These are phyloP conservation scores for Megaleporinus macrocephalus DNA, from an alignment of 2,113 vertebrate genomes.

Conservation along the genomic window DNA sequence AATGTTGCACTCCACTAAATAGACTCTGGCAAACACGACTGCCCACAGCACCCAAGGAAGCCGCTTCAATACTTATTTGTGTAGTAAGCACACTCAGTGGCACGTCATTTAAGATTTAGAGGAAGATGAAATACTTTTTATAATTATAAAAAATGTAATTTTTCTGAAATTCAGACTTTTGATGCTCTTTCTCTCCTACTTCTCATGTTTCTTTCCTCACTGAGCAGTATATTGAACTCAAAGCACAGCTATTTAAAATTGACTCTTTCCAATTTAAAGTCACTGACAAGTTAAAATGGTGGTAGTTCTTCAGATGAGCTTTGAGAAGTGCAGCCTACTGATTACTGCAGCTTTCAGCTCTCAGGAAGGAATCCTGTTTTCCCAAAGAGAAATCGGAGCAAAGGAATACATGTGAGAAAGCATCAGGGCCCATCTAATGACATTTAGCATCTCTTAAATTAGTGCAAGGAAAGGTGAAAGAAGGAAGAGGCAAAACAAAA, in stretches of 20 bases:
- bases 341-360: background rate
- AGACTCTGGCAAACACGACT: background rate
- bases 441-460: background rate
- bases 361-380: background rate
- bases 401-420: background rate
- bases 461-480: background rate
- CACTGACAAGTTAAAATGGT: slow-evolving; percentile 12
- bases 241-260: background rate
- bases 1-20: background rate
- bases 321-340: background rate
- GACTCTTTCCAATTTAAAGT: slow-evolving; percentile 17
- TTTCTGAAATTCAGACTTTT: too few species aligned
- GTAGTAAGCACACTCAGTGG: background rate
- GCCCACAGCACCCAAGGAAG: background rate
- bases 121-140: too few species aligned
- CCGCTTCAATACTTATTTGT: background rate
- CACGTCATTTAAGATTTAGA: too few species aligned
- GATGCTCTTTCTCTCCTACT: background rate
- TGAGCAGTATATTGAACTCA: background rate
- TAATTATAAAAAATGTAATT: too few species aligned
- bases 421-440: background rate
- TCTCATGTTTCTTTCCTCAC: background rate
- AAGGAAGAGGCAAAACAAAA: background rate
- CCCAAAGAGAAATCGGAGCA: background rate
- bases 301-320: slow-evolving; percentile 3